Evolutionary conservation across 2,888 invertebrate genomes (phyloP), one percentile per base, ranked within the genome.

Genomic region (Drosophila birchii): DNA sequence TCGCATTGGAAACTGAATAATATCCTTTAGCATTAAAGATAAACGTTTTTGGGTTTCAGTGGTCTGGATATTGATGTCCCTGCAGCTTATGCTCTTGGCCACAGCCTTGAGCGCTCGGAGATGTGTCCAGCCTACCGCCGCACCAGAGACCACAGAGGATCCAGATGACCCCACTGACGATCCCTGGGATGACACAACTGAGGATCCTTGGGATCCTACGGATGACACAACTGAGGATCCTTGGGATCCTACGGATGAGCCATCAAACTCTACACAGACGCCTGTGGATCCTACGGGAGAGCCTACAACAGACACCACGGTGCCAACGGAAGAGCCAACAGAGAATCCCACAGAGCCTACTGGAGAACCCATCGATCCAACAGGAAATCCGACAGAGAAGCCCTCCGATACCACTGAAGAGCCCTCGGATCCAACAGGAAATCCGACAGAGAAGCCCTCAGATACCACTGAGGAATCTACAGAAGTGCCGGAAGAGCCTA

Each of bases 1-100:
- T 44, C 29, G 14, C 14, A 44, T 43, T 36, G 43, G 29, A 43
- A 43, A 18, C 20, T 49, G 32, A 61, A 45, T 23, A 51, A 41
- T 20, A 38, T 60, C 44, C 54, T 64, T 41, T 51, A 11, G 51
- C 70, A 60, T 32, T 32, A n/a, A 60, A 57, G 41, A 70, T 49
- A 53, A 39, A 47, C 55, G 41, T 38, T 12, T 39, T 23, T 62
- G 54, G n/a, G 23, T 81, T 71, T 61, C 55, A 86, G 86, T 78
- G 44, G 26, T 72, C 41, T 76, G 76, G 63, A 56, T 80, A 36
- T 64, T 75, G 7, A 58, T 81, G 47, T 57, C 66, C 49, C 29
- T 84, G 75, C 70, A 78, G 61, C 32, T 84, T 7, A 23, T 84
- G 43, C 64, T 84, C 2, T 44, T 81, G 23, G 66, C 75, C n/a